A percentile compares a stretch with the other conserved stretches of the same genome.
Evolutionary conservation across 1,140 invertebrate species (phyloP).

Genomic region (Archivesica marissinica): DNA sequence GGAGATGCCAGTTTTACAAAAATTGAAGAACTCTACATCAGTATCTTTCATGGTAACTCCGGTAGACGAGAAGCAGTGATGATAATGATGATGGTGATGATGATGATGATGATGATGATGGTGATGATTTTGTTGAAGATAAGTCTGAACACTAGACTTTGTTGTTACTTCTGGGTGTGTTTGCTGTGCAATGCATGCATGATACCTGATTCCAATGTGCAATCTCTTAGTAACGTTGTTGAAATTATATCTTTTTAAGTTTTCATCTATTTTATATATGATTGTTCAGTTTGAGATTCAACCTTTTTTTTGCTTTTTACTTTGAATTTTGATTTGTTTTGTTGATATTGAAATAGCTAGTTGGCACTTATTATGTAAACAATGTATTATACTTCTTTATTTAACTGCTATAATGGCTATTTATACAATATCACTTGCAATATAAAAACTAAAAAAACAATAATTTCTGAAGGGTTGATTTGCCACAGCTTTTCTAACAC

Average conservation of each 20-base stretch:
- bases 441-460: too few relatives aligned
- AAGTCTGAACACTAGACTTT: conserved; percentile 37
- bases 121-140: conserved; percentile 11
- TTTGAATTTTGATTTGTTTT: conserved; percentile 9
- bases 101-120: too few relatives aligned
- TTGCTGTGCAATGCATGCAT: conserved; percentile 47
- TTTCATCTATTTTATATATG: conserved; percentile 35
- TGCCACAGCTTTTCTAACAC: too few relatives aligned
- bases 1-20: conserved; percentile 91
- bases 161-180: conserved; percentile 45
- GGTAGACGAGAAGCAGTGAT: conserved; percentile 19
- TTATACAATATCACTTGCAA: too few relatives aligned
- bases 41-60: conserved; percentile 60
- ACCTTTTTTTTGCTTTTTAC: background rate
- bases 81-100: background rate
- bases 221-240: conserved; percentile 26
- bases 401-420: too few relatives aligned
- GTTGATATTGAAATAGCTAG: background rate
- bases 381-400: background rate
- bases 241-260: conserved; percentile 29
- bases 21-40: conserved; percentile 50
- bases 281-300: conserved; percentile 30
- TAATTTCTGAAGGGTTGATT: too few relatives aligned
- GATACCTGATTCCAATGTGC: conserved; percentile 47
- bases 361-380: background rate